Evolutionary conservation across 53 echinoderm and acorn worm species (phyloP).

Genomic region (Holothuria leucospilota): DNA sequence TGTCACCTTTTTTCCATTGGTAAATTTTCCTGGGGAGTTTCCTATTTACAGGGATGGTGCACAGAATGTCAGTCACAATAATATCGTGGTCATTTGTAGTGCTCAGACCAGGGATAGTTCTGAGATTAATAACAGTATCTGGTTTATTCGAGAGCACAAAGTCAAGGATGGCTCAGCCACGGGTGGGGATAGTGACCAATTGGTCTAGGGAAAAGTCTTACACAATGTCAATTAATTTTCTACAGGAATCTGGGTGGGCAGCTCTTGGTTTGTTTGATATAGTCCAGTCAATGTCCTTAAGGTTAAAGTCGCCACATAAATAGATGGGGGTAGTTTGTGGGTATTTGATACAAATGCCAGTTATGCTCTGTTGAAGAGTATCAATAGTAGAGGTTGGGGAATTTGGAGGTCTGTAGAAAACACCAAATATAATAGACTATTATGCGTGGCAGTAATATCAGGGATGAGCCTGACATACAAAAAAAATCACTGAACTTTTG

Average conservation of each 20-base stretch:
- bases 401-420: slow-evolving; percentile 1
- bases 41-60: neutral
- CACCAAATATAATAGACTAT: neutral
- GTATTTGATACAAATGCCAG: no score
- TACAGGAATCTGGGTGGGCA: slow-evolving; percentile 3
- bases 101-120: neutral
- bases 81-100: neutral
- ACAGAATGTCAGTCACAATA: neutral
- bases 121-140: neutral
- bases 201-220: neutral
- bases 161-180: neutral
- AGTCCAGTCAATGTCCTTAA: neutral
- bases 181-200: slow-evolving; percentile 1
- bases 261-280: neutral
- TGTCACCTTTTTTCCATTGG: neutral
- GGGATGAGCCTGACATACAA: no score
- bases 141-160: neutral
- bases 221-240: neutral
- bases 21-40: neutral
- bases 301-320: neutral
- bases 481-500: no score
- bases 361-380: no score
- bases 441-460: no score
- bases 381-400: slow-evolving; percentile 18
- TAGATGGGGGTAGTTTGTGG: neutral